Evolutionary conservation across 2,113 vertebrate genomes (phyloP), one percentile per base, ranked within the genome.

Genomic region (Sorex fumeus): DNA sequence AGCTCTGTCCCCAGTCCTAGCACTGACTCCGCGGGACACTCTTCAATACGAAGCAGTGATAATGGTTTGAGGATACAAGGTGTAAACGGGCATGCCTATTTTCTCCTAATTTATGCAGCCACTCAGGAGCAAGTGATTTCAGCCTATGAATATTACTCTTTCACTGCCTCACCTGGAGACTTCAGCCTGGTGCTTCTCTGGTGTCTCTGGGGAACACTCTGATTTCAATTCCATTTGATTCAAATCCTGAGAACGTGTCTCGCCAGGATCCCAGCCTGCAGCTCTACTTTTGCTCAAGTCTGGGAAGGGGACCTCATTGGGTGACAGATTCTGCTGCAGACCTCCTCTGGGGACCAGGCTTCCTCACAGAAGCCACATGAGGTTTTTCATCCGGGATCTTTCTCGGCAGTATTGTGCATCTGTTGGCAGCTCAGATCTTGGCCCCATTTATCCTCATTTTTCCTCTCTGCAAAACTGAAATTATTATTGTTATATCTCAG

Each of bases 191-290:
- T 2, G 18, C 47, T 21, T 70, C 10, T 0, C 28, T 36, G 7
- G 34, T 23, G 25, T 47, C 47, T 94, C 84, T 34, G 66, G 34
- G 64, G 92, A 86, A 9, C 16, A 6, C 64, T 74, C 78, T 83
- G 57, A 57, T 70, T 88, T 50, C 88, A 50, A 69, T 66, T 90
- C 43, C 53, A 62, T 67, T 40, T 88, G 84, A 81, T 70, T 47
- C 70, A 27, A 40, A 91, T 82, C 66, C 87, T 21, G 75, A 76
- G 66, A 36, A 6, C 6, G 28, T 50, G 28, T 72, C 72, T 76
- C 91, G 71, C 47, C 21, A 28, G 23, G 81, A 12, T 76, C 77
- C 66, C 9, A 4, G 74, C 3, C 47, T 84, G 66, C 40, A 2
- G 3, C 90, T 53, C 62, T 93, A 18, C 36, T 69, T 60, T 47